Evolutionary conservation across 2,113 vertebrate genomes (phyloP), one percentile per base, ranked within the genome.

Genomic region (Ciconia maguari): DNA sequence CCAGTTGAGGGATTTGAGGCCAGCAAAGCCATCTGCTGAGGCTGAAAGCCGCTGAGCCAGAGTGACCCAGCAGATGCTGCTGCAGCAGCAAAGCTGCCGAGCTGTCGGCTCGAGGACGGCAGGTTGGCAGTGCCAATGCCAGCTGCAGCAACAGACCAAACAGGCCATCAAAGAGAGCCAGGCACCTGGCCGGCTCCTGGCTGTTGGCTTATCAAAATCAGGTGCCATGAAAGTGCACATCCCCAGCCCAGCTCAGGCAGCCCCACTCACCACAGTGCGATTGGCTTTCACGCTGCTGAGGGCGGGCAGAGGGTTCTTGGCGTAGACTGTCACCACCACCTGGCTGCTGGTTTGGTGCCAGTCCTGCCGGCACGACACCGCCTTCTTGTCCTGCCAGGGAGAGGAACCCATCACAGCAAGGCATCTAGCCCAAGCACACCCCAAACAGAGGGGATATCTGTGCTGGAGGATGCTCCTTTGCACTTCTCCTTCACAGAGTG

Each of bases 321-420:
- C 99, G 26, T 99, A 99, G 86, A 99, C 89, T 0, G 99, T 99
- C 57, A 99, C 94, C 44, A 99, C 98, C 15, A 99, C 98, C 42
- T 98, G 98, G 38, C 96, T 98, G 83, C 98, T 97, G 19, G 99
- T 99, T 93, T 99, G 99, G 93, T 99, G 99, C 99, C 99, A 99
- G 93, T 99, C 99, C 44, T 99, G 96, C 72, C 99, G 98, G 96
- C 99, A 99, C 30, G 98, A 98, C 81, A 99, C 98, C 7, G 98
- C 98, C 91, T 98, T 98, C 98, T 99, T 98, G 96, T 99, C 98
- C 98, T 99, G 98, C 75, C 1, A 5, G 12, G 41, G 54, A 89
- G 84, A 93, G 52, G 52, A 69, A 36, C 9, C 19, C 10, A 1
- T 87, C 61, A 71, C 0, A 0, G 55, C n/a, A 38, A 5, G 3